Percentiles rank a stretch among this genome's conserved stretches.
Evolutionary conservation across 2,888 invertebrate genomes (phyloP).

Genomic region (Tipula unca): DNA sequence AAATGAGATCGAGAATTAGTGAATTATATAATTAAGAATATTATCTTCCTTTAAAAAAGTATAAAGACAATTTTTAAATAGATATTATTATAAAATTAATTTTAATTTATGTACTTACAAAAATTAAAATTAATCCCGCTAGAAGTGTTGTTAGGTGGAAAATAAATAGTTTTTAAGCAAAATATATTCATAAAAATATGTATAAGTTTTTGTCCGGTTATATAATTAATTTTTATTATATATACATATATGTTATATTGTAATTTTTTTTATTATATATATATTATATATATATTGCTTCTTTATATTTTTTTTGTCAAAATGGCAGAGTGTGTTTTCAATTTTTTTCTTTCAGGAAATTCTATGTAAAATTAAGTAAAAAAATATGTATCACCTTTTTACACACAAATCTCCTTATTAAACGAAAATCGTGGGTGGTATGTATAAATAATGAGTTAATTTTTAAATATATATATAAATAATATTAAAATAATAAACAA

Average conservation of each 20-base stretch:
- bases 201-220: neutral
- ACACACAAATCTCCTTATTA: neutral
- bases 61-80: neutral
- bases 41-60: neutral
- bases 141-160: neutral
- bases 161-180: neutral
- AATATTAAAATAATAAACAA: neutral
- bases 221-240: neutral
- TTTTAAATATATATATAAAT: neutral
- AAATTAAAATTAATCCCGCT: neutral
- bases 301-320: neutral
- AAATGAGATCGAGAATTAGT: neutral
- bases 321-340: constrained; percentile 1
- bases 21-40: neutral
- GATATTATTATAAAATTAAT: neutral
- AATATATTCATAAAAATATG: neutral
- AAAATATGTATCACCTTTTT: neutral
- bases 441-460: neutral
- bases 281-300: neutral
- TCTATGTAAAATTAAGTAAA: constrained; percentile 2
- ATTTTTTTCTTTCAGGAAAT: neutral
- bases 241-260: neutral
- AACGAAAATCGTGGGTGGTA: neutral
- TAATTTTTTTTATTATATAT: neutral
- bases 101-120: constrained; percentile 4